phyloP scores from a whole-genome alignment of 2,888 invertebrate genomes.

The Spilarctia lutea region DNA sequence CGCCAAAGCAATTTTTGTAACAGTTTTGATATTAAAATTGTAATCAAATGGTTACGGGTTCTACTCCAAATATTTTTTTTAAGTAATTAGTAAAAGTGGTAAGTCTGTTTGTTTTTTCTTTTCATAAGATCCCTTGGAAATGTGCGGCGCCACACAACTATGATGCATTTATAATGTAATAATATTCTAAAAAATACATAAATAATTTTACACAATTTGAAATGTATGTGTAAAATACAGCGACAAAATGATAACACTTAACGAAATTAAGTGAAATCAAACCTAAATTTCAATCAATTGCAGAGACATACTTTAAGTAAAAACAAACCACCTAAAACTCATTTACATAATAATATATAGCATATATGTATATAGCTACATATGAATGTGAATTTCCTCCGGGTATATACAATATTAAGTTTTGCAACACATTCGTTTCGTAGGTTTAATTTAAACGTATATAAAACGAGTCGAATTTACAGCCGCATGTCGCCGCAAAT shows the following conservation, averaged over 20 bases:
- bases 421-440: constrained; percentile 17
- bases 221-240: too few relatives aligned
- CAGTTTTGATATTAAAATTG: not conserved
- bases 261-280: too few relatives aligned
- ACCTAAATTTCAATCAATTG: not conserved
- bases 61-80: too few relatives aligned
- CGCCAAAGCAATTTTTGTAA: not conserved
- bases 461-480: constrained; percentile 55
- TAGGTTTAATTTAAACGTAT: constrained; percentile 51
- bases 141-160: too few relatives aligned
- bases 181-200: too few relatives aligned
- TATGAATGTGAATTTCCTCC: too few relatives aligned
- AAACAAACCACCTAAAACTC: not conserved
- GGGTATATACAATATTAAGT: constrained; percentile 15
- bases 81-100: too few relatives aligned
- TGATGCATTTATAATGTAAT: too few relatives aligned
- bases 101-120: too few relatives aligned
- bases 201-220: too few relatives aligned
- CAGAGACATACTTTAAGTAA: not conserved
- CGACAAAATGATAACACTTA: too few relatives aligned
- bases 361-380: not conserved
- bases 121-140: too few relatives aligned
- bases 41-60: not conserved
- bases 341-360: not conserved
- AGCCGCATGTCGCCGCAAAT: constrained; percentile 56